Evolutionary conservation across 1,140 invertebrate species (phyloP).

Genomic region (Hormaphis cornu): DNA sequence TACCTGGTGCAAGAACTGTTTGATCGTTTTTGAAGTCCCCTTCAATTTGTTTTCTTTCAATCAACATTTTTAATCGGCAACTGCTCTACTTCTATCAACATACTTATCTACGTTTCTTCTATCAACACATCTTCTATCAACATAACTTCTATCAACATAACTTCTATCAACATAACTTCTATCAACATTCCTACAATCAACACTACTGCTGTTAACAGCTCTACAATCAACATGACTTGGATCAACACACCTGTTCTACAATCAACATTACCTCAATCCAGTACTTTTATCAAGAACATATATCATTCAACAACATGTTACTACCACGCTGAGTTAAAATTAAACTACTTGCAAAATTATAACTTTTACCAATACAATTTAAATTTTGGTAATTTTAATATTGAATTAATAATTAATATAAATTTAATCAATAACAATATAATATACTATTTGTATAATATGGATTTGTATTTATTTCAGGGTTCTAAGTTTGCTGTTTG

Average conservation of each 20-base stretch:
- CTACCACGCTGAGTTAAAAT: too few species aligned
- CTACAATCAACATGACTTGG: neutral
- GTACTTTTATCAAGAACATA: neutral
- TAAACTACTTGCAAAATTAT: too few species aligned
- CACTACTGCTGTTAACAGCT: neutral
- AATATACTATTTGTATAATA: too few species aligned
- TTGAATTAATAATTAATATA: too few species aligned
- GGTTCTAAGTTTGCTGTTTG: neutral
- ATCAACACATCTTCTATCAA: neutral
- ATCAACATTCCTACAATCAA: neutral
- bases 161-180: neutral
- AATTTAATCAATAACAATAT: too few species aligned
- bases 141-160: neutral
- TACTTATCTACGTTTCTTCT: neutral
- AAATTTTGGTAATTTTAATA: too few species aligned
- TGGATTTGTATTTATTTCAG: neutral
- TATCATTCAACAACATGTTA: neutral
- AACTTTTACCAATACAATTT: too few species aligned
- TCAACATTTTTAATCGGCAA: slow-evolving; percentile 13
- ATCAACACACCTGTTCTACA: neutral
- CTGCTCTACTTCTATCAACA: slow-evolving; percentile 2
- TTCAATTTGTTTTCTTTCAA: slow-evolving; percentile 15
- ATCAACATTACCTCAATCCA: neutral
- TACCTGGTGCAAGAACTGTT: neutral
- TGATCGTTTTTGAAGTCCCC: slow-evolving; percentile 7